phyloP scores from a whole-genome alignment of 2,888 invertebrate genomes.

The Lycocerus yunnanus region DNA sequence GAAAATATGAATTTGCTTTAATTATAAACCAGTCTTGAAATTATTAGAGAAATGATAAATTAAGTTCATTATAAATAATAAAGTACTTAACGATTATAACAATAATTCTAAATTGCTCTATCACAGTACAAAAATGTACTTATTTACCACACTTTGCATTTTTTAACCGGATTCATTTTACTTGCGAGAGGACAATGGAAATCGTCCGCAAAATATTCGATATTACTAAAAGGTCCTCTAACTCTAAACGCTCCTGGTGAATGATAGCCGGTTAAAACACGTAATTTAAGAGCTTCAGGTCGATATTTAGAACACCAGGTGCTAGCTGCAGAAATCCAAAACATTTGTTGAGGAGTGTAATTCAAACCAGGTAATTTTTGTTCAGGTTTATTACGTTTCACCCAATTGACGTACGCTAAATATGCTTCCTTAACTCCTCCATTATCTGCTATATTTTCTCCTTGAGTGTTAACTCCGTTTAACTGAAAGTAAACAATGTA shows the following conservation, averaged over 20 bases:
- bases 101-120: background rate
- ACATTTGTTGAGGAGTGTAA: conserved; percentile 72
- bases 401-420: conserved; percentile 79
- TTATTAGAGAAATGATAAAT: background rate
- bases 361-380: conserved; percentile 67
- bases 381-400: conserved; percentile 65
- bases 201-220: conserved; percentile 63
- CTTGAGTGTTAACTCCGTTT: conserved; percentile 90
- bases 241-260: conserved; percentile 70
- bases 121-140: conserved; percentile 1
- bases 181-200: conserved; percentile 65
- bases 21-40: background rate
- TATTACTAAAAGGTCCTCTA: conserved; percentile 66
- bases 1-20: background rate
- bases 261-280: conserved; percentile 81
- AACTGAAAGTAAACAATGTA: conserved; percentile 60
- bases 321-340: conserved; percentile 85
- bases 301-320: conserved; percentile 87
- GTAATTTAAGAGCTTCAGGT: conserved; percentile 67
- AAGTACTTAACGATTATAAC: background rate
- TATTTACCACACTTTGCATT: conserved; percentile 66
- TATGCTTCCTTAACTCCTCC: conserved; percentile 93
- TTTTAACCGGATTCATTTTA: conserved; percentile 66
- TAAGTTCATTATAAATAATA: background rate
- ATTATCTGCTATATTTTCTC: conserved; percentile 95